A percentile compares a stretch with the other conserved stretches of the same genome.
Evolutionary conservation across 2,797 vertebrate species (phyloP).

Genomic region (Pyrocephalus nanus): DNA sequence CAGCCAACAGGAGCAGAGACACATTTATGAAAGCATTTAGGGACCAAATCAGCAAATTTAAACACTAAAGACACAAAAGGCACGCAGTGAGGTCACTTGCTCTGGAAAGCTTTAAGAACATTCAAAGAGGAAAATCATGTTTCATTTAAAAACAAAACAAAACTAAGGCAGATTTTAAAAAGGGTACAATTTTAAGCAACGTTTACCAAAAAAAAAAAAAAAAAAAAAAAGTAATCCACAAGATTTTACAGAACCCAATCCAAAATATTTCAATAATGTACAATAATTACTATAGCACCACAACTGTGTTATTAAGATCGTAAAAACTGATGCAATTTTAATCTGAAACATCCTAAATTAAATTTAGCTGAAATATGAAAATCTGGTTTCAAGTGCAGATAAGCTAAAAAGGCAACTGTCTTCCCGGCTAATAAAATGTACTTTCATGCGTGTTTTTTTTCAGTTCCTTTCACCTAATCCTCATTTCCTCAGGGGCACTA

Average conservation of each 20-base stretch:
- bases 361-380: background rate
- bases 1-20: background rate
- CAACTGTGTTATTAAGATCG: background rate
- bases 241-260: background rate
- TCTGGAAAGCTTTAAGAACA: background rate
- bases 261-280: background rate
- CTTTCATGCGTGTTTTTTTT: background rate
- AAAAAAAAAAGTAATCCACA: accelerated
- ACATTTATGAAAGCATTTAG: background rate
- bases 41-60: background rate
- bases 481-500: background rate
- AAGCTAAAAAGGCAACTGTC: background rate
- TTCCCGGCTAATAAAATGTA: background rate
- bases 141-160: background rate
- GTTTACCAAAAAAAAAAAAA: background rate
- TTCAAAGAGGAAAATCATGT: background rate
- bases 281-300: background rate
- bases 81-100: background rate
- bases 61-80: background rate
- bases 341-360: background rate
- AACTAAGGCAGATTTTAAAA: background rate
- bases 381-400: background rate
- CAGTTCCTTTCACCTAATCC: background rate
- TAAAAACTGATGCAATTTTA: background rate
- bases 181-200: background rate